A percentile compares a stretch with the other conserved stretches of the same genome.
These are phyloP conservation scores for Chorisops tibialis DNA, from an alignment of 2,888 invertebrate genomes.

Conservation along the genomic window DNA sequence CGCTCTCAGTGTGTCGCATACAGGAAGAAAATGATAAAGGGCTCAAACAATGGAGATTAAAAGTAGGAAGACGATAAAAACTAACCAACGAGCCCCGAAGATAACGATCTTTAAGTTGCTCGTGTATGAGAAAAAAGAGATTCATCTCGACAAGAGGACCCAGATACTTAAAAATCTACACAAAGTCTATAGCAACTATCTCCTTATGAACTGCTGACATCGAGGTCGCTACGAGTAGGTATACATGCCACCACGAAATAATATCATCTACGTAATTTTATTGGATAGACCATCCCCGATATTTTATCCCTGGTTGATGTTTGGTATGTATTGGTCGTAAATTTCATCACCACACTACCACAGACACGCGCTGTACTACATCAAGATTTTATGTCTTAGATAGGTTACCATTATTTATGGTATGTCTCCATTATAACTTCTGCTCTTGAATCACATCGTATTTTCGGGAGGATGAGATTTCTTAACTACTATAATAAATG, in stretches of 20 bases:
- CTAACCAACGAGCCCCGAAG: slow-evolving; percentile 22
- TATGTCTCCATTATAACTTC: slow-evolving; percentile 25
- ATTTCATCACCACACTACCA: slow-evolving; percentile 13
- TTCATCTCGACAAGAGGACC: neutral
- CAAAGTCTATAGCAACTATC: neutral
- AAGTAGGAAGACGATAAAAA: slow-evolving; percentile 26
- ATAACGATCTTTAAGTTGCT: slow-evolving; percentile 12
- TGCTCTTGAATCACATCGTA: neutral
- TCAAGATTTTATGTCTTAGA: slow-evolving; percentile 13
- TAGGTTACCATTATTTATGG: slow-evolving; percentile 17
- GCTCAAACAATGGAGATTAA: slow-evolving; percentile 24
- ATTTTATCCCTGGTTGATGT: neutral
- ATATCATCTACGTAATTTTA: neutral
- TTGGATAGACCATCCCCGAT: slow-evolving; percentile 6
- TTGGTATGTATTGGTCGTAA: slow-evolving; percentile 11
- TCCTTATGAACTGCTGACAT: slow-evolving; percentile 12
- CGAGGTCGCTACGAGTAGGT: no score
- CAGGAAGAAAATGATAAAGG: slow-evolving; percentile 25
- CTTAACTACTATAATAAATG: no score
- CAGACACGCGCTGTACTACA: slow-evolving; percentile 2
- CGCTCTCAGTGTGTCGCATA: slow-evolving; percentile 21
- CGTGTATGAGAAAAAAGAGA: slow-evolving; percentile 19
- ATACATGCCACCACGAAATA: no score
- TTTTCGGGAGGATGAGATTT: neutral
- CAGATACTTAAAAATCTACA: slow-evolving; percentile 5